Conservation (phyloP, 2,888 invertebrate species). For the Eristalinus aeneus region DNA sequence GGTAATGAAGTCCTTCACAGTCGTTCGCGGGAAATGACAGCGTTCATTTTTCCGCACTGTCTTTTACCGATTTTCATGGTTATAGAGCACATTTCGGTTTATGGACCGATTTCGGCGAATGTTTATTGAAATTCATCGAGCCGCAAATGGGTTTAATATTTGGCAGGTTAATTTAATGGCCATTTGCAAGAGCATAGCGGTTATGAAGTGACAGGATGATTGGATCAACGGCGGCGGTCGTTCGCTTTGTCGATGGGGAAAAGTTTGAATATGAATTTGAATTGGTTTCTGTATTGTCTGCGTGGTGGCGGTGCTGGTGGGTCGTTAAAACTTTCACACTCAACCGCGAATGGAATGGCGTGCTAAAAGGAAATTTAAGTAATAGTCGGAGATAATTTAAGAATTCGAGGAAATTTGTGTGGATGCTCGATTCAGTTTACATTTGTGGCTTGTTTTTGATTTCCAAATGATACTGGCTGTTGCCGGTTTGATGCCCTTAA, state of each 20-base stretch:
- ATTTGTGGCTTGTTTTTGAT: too few relatives aligned
- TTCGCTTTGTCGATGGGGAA: neutral
- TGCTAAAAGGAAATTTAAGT: neutral
- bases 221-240: neutral
- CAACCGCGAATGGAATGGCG: neutral
- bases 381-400: neutral
- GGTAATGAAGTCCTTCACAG: conserved; percentile 60
- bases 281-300: neutral
- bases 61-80: conserved; percentile 54
- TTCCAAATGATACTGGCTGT: too few relatives aligned
- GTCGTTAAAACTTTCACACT: neutral
- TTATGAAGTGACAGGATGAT: neutral
- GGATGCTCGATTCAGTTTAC: too few relatives aligned
- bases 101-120: conserved; percentile 38
- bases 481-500: too few relatives aligned
- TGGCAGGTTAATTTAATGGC: conserved; percentile 43
- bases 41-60: conserved; percentile 8
- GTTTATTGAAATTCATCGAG: conserved; percentile 61
- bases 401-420: neutral
- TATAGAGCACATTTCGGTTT: conserved; percentile 42
- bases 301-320: neutral
- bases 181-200: conserved; percentile 4
- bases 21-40: conserved; percentile 38
- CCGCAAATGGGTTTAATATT: conserved; percentile 40
- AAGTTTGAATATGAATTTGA: conserved; percentile 25